Percentiles rank a stretch among this genome's conserved stretches.
Evolutionary conservation across 2,888 invertebrate species (phyloP).

Genomic region (Drosophila borealis): DNA sequence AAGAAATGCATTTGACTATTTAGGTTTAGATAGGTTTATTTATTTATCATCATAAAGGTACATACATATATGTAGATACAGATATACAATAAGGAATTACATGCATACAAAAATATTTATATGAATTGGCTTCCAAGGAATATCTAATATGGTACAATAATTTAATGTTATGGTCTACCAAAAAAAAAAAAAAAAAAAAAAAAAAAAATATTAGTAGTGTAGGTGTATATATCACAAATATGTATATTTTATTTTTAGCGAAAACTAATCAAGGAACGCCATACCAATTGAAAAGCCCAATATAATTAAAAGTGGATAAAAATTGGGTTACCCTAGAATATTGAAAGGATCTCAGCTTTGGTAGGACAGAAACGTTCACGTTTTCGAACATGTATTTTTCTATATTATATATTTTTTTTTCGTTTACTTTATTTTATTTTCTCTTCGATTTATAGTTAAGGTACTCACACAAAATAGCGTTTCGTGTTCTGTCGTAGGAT

Average conservation of each 20-base stretch:
- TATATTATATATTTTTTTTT: neutral
- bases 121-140: slow-evolving; percentile 60
- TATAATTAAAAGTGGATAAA: neutral
- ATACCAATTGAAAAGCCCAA: slow-evolving; percentile 5
- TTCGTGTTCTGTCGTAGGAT: slow-evolving; percentile 21
- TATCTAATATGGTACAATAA: slow-evolving; percentile 70
- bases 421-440: neutral
- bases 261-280: slow-evolving; percentile 38
- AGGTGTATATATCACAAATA: slow-evolving; percentile 76
- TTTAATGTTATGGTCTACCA: slow-evolving; percentile 54
- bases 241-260: slow-evolving; percentile 59
- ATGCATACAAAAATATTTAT: slow-evolving; percentile 70
- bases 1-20: neutral
- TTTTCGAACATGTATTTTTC: neutral
- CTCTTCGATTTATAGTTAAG: slow-evolving; percentile 18
- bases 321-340: slow-evolving; percentile 2
- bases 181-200: slow-evolving; percentile 28
- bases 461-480: slow-evolving; percentile 38
- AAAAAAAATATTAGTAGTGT: slow-evolving; percentile 23
- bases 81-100: slow-evolving; percentile 47
- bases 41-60: slow-evolving; percentile 42
- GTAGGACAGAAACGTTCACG: too few species aligned
- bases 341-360: too few species aligned
- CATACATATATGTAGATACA: slow-evolving; percentile 27
- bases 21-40: slow-evolving; percentile 27